Percentiles rank a stretch among this genome's conserved stretches.
These are phyloP conservation scores for Crambe crambe DNA, from an alignment of 37 sponge, comb jelly and placozoan species.

Conservation along the genomic window DNA sequence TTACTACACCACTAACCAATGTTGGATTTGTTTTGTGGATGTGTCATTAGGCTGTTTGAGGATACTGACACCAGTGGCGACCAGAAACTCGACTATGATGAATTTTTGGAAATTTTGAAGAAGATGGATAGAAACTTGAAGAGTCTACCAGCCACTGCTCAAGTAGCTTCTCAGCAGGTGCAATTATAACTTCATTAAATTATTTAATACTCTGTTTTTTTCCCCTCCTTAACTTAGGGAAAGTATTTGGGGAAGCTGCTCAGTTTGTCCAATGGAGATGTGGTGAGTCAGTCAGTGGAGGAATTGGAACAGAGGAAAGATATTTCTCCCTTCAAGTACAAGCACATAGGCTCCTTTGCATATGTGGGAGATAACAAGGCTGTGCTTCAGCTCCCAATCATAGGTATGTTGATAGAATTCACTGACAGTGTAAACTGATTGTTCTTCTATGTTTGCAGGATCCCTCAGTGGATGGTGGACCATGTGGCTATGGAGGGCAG, in stretches of 20 bases:
- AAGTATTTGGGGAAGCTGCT: constrained; percentile 48
- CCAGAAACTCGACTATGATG: constrained; percentile 43
- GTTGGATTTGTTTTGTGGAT: too few relatives aligned
- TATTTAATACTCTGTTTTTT: too few relatives aligned
- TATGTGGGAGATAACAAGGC: constrained; percentile 75
- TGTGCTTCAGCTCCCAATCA: constrained; percentile 57
- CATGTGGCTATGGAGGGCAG: constrained; percentile 77
- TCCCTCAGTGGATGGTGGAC: constrained; percentile 76
- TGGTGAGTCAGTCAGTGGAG: not conserved
- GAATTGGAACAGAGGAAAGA: constrained; percentile 12
- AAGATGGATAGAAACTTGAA: constrained; percentile 47
- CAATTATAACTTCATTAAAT: too few relatives aligned
- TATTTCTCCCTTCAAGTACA: constrained; percentile 42
- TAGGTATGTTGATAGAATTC: too few relatives aligned
- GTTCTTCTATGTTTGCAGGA: constrained; percentile 10
- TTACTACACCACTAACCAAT: too few relatives aligned
- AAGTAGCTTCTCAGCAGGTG: constrained; percentile 68
- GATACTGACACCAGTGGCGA: constrained; percentile 55
- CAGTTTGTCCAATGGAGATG: constrained; percentile 31
- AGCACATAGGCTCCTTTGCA: constrained; percentile 71
- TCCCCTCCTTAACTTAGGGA: constrained; percentile 39
- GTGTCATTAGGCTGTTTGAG: constrained; percentile 59
- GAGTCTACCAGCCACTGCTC: constrained; percentile 73
- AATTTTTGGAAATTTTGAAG: constrained; percentile 46
- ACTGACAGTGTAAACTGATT: not conserved